Percentiles rank a stretch among this genome's conserved stretches.
Conservation (phyloP, 92 coral and sea anemone species). For the Isaurus tuberculatus region DNA sequence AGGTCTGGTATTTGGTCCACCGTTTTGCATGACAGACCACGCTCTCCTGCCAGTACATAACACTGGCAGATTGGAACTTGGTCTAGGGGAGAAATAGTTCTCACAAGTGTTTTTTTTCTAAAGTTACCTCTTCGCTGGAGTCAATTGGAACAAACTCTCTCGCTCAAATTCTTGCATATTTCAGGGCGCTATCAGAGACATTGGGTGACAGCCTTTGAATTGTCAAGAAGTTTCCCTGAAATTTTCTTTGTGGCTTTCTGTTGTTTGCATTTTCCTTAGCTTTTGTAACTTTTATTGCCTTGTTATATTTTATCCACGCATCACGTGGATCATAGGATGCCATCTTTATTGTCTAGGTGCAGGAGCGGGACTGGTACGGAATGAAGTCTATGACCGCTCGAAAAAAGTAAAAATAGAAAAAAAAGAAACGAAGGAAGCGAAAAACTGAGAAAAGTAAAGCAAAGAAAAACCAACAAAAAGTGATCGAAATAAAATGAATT, state of each 20-base stretch:
- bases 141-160: conserved; percentile 10
- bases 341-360: not conserved
- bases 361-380: not conserved
- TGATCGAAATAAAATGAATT: conserved; percentile 21
- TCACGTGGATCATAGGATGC: not conserved
- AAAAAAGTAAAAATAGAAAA: conserved; percentile 1
- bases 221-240: conserved; percentile 13
- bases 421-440: conserved; percentile 1
- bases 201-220: conserved; percentile 2
- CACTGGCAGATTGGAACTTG: not conserved
- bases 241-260: conserved; percentile 10
- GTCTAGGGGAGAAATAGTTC: not conserved
- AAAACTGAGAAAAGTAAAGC: conserved; percentile 17
- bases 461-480: conserved; percentile 18
- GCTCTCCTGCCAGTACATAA: conserved; percentile 11
- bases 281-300: conserved; percentile 7
- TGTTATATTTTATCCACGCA: not conserved
- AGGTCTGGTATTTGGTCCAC: conserved; percentile 21
- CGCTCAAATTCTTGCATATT: conserved; percentile 14
- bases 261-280: not conserved
- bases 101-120: not conserved
- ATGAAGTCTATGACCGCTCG: not conserved
- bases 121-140: conserved; percentile 12
- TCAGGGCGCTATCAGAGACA: conserved; percentile 28
- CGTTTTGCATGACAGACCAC: not conserved